These are phyloP conservation scores for Eufriesea mexicana DNA, from an alignment of 1,140 invertebrate species.

Conservation along the genomic window DNA sequence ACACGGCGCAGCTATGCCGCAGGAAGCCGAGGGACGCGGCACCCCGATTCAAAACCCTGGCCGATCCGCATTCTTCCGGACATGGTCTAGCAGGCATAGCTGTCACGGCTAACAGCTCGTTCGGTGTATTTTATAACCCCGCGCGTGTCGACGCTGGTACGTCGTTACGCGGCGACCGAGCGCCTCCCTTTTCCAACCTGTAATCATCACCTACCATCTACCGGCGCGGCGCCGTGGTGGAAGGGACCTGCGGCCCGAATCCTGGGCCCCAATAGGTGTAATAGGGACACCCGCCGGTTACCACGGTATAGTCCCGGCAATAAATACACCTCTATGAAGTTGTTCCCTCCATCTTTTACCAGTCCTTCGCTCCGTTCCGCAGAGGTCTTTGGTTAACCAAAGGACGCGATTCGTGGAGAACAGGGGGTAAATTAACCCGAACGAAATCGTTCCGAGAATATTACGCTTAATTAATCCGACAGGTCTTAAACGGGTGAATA, in stretches of 20 bases:
- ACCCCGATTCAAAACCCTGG: constrained; percentile 4
- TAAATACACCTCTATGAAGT: constrained; percentile 62
- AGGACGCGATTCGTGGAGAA: too few species aligned
- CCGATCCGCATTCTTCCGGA: constrained; percentile 31
- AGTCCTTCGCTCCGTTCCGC: too few species aligned
- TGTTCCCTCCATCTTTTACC: constrained; percentile 2
- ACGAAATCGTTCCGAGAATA: neutral
- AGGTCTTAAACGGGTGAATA: neutral
- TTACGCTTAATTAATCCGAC: constrained; percentile 27
- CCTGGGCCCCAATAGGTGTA: neutral
- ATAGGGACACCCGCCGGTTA: constrained; percentile 32
- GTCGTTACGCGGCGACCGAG: constrained; percentile 51
- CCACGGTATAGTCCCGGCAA: constrained; percentile 40
- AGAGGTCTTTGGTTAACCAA: too few species aligned
- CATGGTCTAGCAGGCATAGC: constrained; percentile 12
- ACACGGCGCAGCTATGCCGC: neutral
- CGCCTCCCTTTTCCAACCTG: constrained; percentile 49
- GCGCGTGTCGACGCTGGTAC: constrained; percentile 58
- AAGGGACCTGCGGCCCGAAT: constrained; percentile 40
- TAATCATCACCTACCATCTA: constrained; percentile 68
- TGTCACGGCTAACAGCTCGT: constrained; percentile 63
- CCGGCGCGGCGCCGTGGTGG: constrained; percentile 41
- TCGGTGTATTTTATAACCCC: constrained; percentile 60
- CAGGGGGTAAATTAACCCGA: neutral
- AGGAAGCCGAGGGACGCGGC: neutral